Base-by-base conservation (phyloP, 1,140 invertebrate species). In the Formica selysi region DNA sequence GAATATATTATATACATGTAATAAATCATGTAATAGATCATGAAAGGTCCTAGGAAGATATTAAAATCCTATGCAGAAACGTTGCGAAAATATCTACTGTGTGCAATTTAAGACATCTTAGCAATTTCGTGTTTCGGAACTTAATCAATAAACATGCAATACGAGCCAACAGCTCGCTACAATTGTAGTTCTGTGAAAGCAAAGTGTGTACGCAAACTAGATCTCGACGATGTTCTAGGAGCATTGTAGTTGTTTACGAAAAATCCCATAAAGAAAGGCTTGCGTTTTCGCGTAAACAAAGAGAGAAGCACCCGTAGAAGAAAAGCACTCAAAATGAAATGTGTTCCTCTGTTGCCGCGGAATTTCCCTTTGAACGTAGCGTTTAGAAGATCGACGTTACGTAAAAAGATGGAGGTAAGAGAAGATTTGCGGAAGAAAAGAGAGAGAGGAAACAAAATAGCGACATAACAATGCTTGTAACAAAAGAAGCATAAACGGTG, bases 331-430 rank as follows among this genome's bases (percentile, higher is more conserved):
- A 81, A 86, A 91, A 91, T 90, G 79, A 86, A 86, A 88, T 88
- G 73, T 92, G 85, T 86, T 83, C 65, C 85, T 84, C 54, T 68
- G 84, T 84, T 87, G 85, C 62, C 67, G 76, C n/a, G 59, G 73
- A 88, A 92, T 92, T 91, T 89, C 61, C 78, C 76, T 80, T 70
- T 64, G 85, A 89, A 91, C 90, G 88, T 91, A 90, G 91, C 88
- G 90, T 92, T 91, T 85, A 89, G 87, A 91, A 89, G 87, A 91
- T 85, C 65, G 64, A 80, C 61, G 26, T 73, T 73, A 51, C 51
- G 29, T n/a, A 44, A 59, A 76, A 78, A 79, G 48, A 73, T 7
- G 38, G 68, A 44, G 70, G 65, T 48, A 62, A 68, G 68, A 64
- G 59, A 54, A 79, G 59, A 29, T 71, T 71, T 61, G 13, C 32